A percentile compares a stretch with the other conserved stretches of the same genome.
phyloP scores from a whole-genome alignment of 2,113 vertebrate genomes.

The Ifrita kowaldi region DNA sequence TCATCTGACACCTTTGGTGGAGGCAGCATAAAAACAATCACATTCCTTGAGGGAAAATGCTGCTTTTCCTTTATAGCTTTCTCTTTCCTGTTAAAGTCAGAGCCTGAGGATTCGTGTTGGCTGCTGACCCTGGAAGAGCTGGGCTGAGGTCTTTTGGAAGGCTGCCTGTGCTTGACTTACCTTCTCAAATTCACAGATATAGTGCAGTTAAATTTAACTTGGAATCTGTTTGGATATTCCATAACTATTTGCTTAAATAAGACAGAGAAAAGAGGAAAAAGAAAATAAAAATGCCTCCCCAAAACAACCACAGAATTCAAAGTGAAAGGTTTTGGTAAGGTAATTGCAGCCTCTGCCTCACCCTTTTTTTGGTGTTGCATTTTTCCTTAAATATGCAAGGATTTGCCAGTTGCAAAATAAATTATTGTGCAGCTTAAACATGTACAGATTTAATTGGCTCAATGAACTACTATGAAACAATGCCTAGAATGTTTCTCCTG shows the following conservation, averaged over 20 bases:
- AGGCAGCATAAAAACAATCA: not conserved
- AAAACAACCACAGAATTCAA: not conserved
- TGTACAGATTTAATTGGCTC: not conserved
- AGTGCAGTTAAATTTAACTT: not conserved
- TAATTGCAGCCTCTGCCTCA: not conserved
- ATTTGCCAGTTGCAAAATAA: not conserved
- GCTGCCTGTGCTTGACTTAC: not conserved
- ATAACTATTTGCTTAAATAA: not conserved
- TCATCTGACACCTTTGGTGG: not conserved
- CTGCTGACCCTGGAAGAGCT: not conserved
- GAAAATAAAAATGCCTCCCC: rapidly evolving
- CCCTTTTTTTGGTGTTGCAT: not conserved
- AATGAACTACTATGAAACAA: not conserved
- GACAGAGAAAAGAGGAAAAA: not conserved
- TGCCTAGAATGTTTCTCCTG: not conserved
- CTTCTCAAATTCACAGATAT: not conserved
- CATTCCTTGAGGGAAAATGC: not conserved
- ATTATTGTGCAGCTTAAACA: not conserved
- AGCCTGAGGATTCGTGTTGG: rapidly evolving
- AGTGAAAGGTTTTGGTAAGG: not conserved
- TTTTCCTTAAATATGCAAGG: not conserved
- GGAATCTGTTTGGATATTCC: not conserved
- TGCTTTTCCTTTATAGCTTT: not conserved
- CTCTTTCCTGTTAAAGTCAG: not conserved
- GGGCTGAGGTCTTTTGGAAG: not conserved